Evolutionary conservation across 2,113 vertebrate genomes (phyloP), one percentile per base, ranked within the genome.

Genomic region (Melanostigma gelatinosum): DNA sequence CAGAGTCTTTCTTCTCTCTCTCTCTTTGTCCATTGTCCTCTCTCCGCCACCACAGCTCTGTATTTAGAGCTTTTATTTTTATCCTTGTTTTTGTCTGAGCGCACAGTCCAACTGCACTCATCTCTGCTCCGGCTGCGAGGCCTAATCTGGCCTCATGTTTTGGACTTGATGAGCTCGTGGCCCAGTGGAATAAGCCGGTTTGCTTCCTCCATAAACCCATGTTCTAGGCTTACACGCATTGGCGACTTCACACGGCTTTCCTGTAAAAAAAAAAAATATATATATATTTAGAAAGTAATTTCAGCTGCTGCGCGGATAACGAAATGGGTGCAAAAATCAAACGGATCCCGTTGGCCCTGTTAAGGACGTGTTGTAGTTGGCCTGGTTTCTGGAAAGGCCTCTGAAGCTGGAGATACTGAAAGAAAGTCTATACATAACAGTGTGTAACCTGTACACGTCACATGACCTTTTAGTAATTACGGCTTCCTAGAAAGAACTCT

Each of bases 61-160:
- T 74, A 72, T 85, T 85, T 68, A 32, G 34, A 80, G 44, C 58
- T 79, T 32, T 81, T 88, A 83, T 85, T 87, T 83, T 73, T 81
- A 80, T 71, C 69, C 20, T 68, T 57, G 54, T 81, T 85, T 82
- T 82, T 87, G 83, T 86, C 48, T 72, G 79, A 63, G 70, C 27
- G 4, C 65, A 55, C 58, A 83, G 70, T 77, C 58, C 4, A 32
- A 60, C 82, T 46, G 62, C 42, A 15, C 72, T 87, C 62, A 64
- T 83, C 72, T 83, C 62, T 40, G 20, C 80, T 89, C 38, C 68
- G 29, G 80, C 84, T 6, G 48, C 69, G 38, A 67, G 63, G 67
- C 86, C 81, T 92, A 93, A 92, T 94, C 92, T 88, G 82, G 87
- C 89, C 78, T 80, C 83, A 50, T 94, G 90, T 92, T 91, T 89